Conservation (phyloP, 2,797 vertebrate genomes). For the Leucoraja ocellata region DNA sequence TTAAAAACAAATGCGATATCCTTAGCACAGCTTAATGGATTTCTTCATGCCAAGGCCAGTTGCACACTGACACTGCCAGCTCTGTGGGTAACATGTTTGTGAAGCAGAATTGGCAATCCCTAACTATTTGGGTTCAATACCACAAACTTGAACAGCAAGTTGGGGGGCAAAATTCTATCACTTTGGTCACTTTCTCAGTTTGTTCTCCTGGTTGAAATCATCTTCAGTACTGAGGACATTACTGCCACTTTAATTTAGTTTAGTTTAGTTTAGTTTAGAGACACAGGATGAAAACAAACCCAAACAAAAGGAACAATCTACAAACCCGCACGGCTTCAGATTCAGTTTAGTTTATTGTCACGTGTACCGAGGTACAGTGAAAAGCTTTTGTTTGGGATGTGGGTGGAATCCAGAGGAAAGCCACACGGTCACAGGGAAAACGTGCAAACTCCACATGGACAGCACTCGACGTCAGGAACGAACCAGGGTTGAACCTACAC, state of each 20-base stretch:
- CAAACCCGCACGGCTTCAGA: no score
- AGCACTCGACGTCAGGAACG: no score
- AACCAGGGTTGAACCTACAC: no score
- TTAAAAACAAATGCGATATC: conserved; percentile 11
- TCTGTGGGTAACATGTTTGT: neutral
- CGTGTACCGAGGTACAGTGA: no score
- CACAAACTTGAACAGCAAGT: neutral
- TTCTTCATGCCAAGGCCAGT: neutral
- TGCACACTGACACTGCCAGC: neutral
- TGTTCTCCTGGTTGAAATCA: neutral
- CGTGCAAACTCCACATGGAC: no score
- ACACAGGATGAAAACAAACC: no score
- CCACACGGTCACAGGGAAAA: no score
- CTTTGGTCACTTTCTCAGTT: neutral
- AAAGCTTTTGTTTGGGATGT: no score
- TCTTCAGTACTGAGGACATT: neutral
- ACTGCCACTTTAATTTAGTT: neutral
- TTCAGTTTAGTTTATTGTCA: no score
- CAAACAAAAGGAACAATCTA: no score
- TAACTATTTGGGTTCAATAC: neutral
- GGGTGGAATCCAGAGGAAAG: no score
- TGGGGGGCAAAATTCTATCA: neutral
- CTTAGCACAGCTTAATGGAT: neutral
- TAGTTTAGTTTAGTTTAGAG: no score
- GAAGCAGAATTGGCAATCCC: neutral